Evolutionary conservation across 23 tunicate species (phyloP), one percentile per base, ranked within the genome.

Genomic region (Botrylloides violaceus): DNA sequence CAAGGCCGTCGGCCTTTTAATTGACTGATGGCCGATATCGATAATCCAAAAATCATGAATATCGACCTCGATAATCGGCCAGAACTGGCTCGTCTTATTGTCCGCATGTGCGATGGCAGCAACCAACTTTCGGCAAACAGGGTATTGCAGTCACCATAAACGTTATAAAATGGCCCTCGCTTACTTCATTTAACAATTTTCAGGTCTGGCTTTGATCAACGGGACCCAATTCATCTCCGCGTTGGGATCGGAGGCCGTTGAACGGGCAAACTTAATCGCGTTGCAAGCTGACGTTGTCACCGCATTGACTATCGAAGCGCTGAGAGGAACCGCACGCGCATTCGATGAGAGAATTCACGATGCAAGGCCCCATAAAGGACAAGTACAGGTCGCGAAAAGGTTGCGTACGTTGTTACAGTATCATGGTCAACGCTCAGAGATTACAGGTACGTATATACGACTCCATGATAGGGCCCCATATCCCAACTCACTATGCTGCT

Each of bases 341-440:
- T 93, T 93, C 62, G 98, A 93, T 57, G 77, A 73, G 9, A 87
- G 79, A 2, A 93, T 93, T 38, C 98, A 93, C 79, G 58, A 36
- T 18, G 98, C 98, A 0, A 48, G 98, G 19, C 94, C 98, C 3
- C 98, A 93, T 66, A 77, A 78, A 63, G 98, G 98, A 12, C 98
- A 93, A 56, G 68, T 57, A 32, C 81, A 81, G 20, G 98, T 93
- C 12, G 98, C 98, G 2, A 66, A 59, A 36, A 87, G 88, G 31
- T 34, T 93, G 38, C 81, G 98, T 50, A 74, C 73, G 19, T 73
- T 93, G 71, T 66, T 93, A 43, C 62, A 86, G 49, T 84, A 86
- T 55, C 76, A 84, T 4, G 85, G 81, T 66, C 28, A 77, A 6
- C 63, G 32, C 32, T 93, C 98, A 3, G 94, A 93, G 72, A 93